Base-by-base conservation (phyloP, 2,888 invertebrate genomes). In the Eilema caniola region DNA sequence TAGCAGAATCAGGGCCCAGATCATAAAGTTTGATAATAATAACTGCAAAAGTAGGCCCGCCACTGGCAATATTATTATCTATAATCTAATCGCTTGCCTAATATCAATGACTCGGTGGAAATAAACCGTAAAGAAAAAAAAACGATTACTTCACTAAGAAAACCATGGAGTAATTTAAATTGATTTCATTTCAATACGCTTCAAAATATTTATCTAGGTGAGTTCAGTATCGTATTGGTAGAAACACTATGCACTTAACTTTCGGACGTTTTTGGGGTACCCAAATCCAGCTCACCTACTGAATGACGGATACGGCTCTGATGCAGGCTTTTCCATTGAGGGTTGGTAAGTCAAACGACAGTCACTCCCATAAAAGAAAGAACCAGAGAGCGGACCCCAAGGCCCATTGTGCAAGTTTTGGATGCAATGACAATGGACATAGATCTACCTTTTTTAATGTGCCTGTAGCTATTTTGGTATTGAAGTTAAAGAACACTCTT, bases 71-170 rank as follows among this genome's bases (percentile, higher is more conserved):
- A 47, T 71, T 64, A 60, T 31, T 69, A 71, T 70, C 64, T 53
- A 71, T 71, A 73, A 72, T 69, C 59, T 64, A 53, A 25, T 79
- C 73, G 47, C 12, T 63, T 66, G 66, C 33, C 20, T 66, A 69
- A 66, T 24, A 60, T 72, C 65, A 66, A 23, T 67, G 69, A 67
- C 66, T 69, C 57, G 65, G 10, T 67, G 67, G 70, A 62, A 68
- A 60, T 56, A 69, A 68, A 66, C 60, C 56, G 24, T 33, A 56
- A 25, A 66, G n/a, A n/a, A n/a, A n/a, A 62, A 63, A 31, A 16
- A 23, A 53, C 10, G 25, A 62, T 24, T 41, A 8, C 41, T 31
- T 33, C 25, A 56, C 41, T 47, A 37, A 37, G 59, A 47, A 66
- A 66, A 28, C 64, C 63, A 47, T 64, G 57, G 57, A 33, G 37